Evolutionary conservation across 2,797 vertebrate species (phyloP).

Genomic region (Sebastes vulpes): DNA sequence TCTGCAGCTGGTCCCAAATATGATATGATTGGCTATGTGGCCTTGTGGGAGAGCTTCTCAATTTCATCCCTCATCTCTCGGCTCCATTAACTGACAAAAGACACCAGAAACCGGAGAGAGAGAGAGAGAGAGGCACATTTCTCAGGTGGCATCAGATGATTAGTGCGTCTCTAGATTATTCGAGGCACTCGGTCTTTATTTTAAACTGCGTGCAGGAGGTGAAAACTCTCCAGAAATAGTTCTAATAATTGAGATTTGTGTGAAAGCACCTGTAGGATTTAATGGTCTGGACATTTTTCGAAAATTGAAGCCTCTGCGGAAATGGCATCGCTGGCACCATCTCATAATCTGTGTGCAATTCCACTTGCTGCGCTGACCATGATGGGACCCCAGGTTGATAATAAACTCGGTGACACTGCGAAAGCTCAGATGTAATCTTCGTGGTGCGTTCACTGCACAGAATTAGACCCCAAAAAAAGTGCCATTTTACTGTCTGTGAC

Average conservation of each 20-base stretch:
- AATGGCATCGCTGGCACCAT: slow-evolving; percentile 5
- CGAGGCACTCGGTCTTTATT: slow-evolving; percentile 26
- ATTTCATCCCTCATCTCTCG: slow-evolving; percentile 40
- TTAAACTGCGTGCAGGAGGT: background rate
- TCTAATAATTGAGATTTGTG: slow-evolving; percentile 24
- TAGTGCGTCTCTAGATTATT: slow-evolving; percentile 13
- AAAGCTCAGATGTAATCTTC: slow-evolving; percentile 22
- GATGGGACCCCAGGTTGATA: background rate
- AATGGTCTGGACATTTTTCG: slow-evolving; percentile 36
- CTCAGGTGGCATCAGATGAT: slow-evolving; percentile 40
- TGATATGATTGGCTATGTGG: slow-evolving; percentile 12
- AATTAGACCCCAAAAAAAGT: background rate
- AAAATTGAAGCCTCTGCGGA: slow-evolving; percentile 34
- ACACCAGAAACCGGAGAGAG: background rate
- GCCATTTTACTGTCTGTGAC: background rate
- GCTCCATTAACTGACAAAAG: slow-evolving; percentile 56
- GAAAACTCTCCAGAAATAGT: slow-evolving; percentile 7
- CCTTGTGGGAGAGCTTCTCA: slow-evolving; percentile 41
- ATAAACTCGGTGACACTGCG: slow-evolving; percentile 3
- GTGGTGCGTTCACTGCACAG: slow-evolving; percentile 2
- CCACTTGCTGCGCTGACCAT: slow-evolving; percentile 10
- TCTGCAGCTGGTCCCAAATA: slow-evolving; percentile 20
- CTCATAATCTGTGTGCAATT: slow-evolving; percentile 1
- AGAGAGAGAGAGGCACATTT: slow-evolving; percentile 13
- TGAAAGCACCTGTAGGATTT: slow-evolving; percentile 30